Conservation (phyloP, 2,113 vertebrate species). For the Poeciliopsis retropinna region DNA sequence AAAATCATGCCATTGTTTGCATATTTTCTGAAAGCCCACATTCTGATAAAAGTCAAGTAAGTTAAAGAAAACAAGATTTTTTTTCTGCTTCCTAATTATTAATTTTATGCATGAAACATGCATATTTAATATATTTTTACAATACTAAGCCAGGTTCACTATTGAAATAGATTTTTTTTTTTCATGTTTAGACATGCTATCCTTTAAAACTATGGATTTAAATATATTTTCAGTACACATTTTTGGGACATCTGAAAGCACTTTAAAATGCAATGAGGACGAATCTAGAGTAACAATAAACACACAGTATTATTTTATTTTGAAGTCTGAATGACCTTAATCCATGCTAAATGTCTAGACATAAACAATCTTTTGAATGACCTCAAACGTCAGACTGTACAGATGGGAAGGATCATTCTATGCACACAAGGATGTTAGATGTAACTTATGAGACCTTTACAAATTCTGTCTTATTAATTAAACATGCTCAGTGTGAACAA, state of each 20-base stretch:
- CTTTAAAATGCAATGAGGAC: neutral
- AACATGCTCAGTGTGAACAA: neutral
- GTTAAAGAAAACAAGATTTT: neutral
- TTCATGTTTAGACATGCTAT: neutral
- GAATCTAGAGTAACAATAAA: neutral
- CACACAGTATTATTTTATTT: neutral
- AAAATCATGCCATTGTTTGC: neutral
- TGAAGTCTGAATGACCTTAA: neutral
- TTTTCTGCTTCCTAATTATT: no score
- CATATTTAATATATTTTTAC: neutral
- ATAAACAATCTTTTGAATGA: neutral
- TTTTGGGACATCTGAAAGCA: neutral
- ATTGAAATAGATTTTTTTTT: neutral
- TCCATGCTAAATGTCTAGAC: neutral
- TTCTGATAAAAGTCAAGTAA: neutral
- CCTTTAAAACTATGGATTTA: neutral
- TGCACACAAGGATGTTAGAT: neutral
- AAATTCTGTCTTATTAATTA: neutral
- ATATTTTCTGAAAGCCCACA: neutral
- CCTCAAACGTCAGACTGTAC: neutral
- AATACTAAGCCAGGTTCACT: neutral
- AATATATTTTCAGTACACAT: neutral
- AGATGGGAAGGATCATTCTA: neutral
- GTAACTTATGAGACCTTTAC: neutral
- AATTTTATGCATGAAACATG: neutral